Base-by-base conservation (phyloP, 2,113 vertebrate genomes). In the Seriola aureovittata region DNA sequence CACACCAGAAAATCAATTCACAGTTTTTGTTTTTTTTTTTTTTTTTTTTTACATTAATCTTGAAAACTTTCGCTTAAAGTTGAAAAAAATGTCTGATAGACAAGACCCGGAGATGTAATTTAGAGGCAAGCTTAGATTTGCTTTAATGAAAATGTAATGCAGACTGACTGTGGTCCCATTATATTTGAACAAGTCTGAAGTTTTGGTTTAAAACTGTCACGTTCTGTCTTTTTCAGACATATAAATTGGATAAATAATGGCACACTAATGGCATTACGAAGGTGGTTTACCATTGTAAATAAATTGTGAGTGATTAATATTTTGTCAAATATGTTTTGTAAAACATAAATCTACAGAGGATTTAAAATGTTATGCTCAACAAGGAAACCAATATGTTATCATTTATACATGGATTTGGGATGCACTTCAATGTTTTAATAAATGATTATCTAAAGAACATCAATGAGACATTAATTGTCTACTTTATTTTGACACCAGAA, bases 1-100 rank as follows among this genome's bases (percentile, higher is more conserved):
- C 40, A 69, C 68, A 44, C 50, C 50, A 65, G 59, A 76, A 80
- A 62, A 81, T 78, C 63, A 38, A 73, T 80, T 62, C 23, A 44
- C 9, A 23, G 8, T 40, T 64, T 29, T 29, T 29, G 42, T 60
- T 34, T 19, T 36, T 55, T 9, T 42, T 21, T 58, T 80, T 50
- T 60, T 50, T 80, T 50, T 66, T 17, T 11, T 21, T 64, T 10
- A 23, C 25, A 81, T 78, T 69, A 59, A 67, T 66, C 59, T 60
- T 54, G 14, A 23, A 78, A 79, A 73, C 46, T 55, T 67, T 9
- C 10, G 19, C 46, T 23, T 57, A 23, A 85, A 67, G 32, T 59
- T 58, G 1, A 23, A 38, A 82, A 82, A 71, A 74, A 50, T 2
- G 21, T 65, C 29, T 8, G 25, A 36, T 23, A n/a, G 38, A 78